Evolutionary conservation across 2,113 vertebrate genomes (phyloP).

Genomic region (Eptesicus fuscus): DNA sequence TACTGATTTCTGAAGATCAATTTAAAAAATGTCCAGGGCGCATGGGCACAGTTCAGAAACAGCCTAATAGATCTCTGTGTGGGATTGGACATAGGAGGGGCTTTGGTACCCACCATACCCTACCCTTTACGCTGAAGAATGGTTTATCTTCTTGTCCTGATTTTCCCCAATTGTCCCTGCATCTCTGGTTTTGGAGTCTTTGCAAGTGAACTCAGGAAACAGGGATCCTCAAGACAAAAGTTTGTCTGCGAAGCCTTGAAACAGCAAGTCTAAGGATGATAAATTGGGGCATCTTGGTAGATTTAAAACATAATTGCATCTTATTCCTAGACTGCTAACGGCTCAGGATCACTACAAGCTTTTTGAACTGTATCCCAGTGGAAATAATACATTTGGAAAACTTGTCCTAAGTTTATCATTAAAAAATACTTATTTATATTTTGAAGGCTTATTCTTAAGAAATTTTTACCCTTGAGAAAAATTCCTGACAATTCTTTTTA

Average conservation of each 20-base stretch:
- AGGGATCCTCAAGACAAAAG: neutral
- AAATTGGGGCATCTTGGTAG: neutral
- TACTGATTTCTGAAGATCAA: neutral
- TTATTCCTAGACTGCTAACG: neutral
- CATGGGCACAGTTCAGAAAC: neutral
- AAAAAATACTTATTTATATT: neutral
- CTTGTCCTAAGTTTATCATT: neutral
- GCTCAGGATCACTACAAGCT: neutral
- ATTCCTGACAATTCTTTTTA: neutral
- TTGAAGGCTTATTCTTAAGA: conserved; percentile 6
- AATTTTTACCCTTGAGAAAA: neutral
- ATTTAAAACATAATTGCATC: neutral
- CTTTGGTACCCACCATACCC: neutral
- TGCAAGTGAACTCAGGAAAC: neutral
- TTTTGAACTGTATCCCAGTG: neutral
- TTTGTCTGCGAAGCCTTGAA: neutral
- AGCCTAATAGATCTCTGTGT: neutral
- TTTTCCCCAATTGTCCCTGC: neutral
- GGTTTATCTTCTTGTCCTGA: neutral
- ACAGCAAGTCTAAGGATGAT: neutral
- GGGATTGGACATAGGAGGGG: neutral
- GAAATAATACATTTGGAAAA: neutral
- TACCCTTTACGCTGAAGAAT: neutral
- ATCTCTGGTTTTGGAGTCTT: neutral
- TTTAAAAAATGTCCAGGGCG: neutral